Evolutionary conservation across 2,888 invertebrate genomes (phyloP).

Genomic region (Drosophila cracens): DNA sequence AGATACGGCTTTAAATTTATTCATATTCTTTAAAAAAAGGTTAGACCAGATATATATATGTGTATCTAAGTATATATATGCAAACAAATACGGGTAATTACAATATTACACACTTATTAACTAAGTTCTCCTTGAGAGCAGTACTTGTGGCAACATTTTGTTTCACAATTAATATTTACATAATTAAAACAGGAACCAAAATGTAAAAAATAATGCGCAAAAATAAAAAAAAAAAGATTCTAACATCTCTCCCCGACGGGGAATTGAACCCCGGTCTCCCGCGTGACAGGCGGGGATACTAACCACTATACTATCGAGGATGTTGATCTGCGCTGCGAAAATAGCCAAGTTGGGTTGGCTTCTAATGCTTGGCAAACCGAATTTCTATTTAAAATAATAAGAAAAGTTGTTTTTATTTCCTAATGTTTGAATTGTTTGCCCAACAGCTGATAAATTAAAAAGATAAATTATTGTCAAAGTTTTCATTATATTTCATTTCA

Average conservation of each 20-base stretch:
- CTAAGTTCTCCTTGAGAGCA: neutral
- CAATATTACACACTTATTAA: too few relatives aligned
- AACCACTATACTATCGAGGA: conserved; percentile 65
- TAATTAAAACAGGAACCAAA: neutral
- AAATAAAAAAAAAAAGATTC: neutral
- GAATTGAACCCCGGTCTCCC: conserved; percentile 65
- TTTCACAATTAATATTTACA: neutral
- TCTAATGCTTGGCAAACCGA: conserved; percentile 1
- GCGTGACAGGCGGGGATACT: conserved; percentile 66
- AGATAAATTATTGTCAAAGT: conserved; percentile 63
- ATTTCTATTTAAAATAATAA: conserved; percentile 22
- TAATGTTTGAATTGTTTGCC: conserved; percentile 32
- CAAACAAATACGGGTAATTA: neutral
- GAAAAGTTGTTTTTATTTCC: conserved; percentile 18
- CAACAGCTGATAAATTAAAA: conserved; percentile 63
- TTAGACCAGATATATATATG: neutral
- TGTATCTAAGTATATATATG: neutral
- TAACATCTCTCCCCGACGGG: conserved; percentile 53
- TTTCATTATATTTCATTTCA: conserved; percentile 32
- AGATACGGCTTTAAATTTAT: neutral
- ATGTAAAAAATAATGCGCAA: neutral
- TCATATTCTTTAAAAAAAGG: neutral
- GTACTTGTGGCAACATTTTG: neutral
- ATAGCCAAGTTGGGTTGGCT: conserved; percentile 1
- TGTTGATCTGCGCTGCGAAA: conserved; percentile 8